Percentiles rank a stretch among this genome's conserved stretches.
Evolutionary conservation across 2,888 invertebrate species (phyloP).

Genomic region (Dicycla oo): DNA sequence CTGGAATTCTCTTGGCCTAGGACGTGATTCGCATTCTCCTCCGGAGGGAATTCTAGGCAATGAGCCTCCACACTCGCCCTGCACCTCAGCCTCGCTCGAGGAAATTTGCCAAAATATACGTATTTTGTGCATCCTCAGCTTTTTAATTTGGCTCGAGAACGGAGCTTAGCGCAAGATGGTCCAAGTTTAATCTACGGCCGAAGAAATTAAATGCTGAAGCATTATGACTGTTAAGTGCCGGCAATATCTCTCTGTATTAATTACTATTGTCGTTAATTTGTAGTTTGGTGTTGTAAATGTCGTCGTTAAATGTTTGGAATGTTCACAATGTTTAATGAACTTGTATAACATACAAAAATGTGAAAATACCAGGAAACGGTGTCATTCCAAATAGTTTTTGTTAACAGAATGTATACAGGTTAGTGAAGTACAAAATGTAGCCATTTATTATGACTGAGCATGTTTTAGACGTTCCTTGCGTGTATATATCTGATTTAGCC

Average conservation of each 20-base stretch:
- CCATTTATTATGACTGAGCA: constrained; percentile 42
- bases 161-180: constrained; percentile 59
- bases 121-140: constrained; percentile 73
- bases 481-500: constrained; percentile 41
- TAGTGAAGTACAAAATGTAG: constrained; percentile 12
- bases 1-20: constrained; percentile 71
- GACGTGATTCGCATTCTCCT: constrained; percentile 79
- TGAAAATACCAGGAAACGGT: not conserved
- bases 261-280: constrained; percentile 37
- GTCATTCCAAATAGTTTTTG: not conserved
- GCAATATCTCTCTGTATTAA: constrained; percentile 38
- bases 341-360: not conserved
- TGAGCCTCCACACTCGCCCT: constrained; percentile 67
- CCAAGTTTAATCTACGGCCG: constrained; percentile 62
- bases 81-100: constrained; percentile 61
- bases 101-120: constrained; percentile 77
- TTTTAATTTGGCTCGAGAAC: constrained; percentile 73
- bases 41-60: constrained; percentile 70
- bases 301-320: constrained; percentile 33
- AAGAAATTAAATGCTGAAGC: constrained; percentile 41
- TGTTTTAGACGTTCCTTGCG: constrained; percentile 43
- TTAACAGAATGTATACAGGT: not conserved
- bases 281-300: constrained; percentile 30
- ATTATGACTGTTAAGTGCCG: constrained; percentile 32
- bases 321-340: constrained; percentile 13